phyloP scores from a whole-genome alignment of 1,140 invertebrate species.

The Neuroterus valhalla region DNA sequence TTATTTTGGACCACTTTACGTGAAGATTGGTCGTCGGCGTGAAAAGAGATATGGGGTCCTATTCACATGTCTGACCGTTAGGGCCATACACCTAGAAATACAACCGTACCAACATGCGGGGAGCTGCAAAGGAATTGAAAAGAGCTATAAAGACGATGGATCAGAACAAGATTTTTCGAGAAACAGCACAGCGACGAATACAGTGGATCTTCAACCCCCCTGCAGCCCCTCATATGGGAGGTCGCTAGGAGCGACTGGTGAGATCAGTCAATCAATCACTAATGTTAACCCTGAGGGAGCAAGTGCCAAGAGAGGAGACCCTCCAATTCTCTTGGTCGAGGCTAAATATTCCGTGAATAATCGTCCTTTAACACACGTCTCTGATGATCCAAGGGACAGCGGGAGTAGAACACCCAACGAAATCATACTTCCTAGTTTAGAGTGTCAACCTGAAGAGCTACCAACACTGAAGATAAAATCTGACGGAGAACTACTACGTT shows the following conservation, averaged over 20 bases:
- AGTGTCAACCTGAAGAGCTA: background rate
- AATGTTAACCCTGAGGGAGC: slow-evolving; percentile 35
- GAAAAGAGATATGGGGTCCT: too few species aligned
- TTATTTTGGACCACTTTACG: too few species aligned
- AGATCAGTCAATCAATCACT: slow-evolving; percentile 47
- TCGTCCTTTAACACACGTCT: slow-evolving; percentile 55
- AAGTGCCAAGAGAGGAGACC: slow-evolving; percentile 48
- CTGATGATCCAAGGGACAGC: slow-evolving; percentile 42
- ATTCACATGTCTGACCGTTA: too few species aligned
- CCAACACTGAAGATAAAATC: background rate
- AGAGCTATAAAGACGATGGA: background rate
- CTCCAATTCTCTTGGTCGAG: slow-evolving; percentile 50
- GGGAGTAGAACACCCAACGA: slow-evolving; percentile 59
- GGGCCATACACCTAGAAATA: too few species aligned
- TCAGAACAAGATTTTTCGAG: background rate
- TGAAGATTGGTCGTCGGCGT: too few species aligned
- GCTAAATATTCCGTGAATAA: slow-evolving; percentile 51
- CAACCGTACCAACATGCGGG: slow-evolving; percentile 36
- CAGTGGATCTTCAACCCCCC: slow-evolving; percentile 59
- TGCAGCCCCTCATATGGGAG: slow-evolving; percentile 54
- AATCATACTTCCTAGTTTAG: slow-evolving; percentile 34
- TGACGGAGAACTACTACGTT: background rate
- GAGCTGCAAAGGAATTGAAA: slow-evolving; percentile 18
- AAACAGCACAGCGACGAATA: slow-evolving; percentile 23
- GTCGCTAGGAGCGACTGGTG: too few species aligned